Base-by-base conservation (phyloP, 2,888 invertebrate genomes). In the Lathronympha strigana region DNA sequence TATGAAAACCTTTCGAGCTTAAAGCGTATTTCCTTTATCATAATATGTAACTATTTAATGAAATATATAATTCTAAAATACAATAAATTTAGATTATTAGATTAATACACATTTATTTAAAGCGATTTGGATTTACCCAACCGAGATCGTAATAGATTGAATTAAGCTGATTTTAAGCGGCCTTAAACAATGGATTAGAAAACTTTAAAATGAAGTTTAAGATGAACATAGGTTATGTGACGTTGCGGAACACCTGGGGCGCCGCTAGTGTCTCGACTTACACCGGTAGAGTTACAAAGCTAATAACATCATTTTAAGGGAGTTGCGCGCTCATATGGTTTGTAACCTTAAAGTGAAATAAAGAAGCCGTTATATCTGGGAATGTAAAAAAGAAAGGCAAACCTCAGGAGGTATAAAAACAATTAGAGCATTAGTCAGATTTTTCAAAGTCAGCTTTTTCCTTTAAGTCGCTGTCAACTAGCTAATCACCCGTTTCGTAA, bases 31-130 rank as follows among this genome's bases (percentile, higher is more conserved):
- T 38, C 21, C 36, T 21, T 19, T 53, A 19, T 23, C n/a, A 19
- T 19, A 45, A 19, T 31, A 31, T 17, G 1, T 25, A 21, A 25
- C 43, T n/a, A 13, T 63, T 25, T 58, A 45, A 45, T 25, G 43
- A 36, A 63, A 64, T 58, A 50, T 45, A 63, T 43, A 58, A 64
- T 57, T 36, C 8, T 17, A 36, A 51, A 43, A 25, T 23, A n/a
- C 51, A 43, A 64, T 58, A 64, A 58, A 64, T 64, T 58, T 36
- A 58, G 58, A 53, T 64, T 53, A 58, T 53, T 64, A 58, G 58
- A 53, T 64, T 53, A 58, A 45, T 64, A 47, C 51, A 25, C 28
- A 49, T 53, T 64, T 58, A 53, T 64, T 51, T 17, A 23, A 63
- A 54, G 31, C 31, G 19, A 17, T 45, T 62, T 33, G 38, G 11